Evolutionary conservation across 2,797 vertebrate species (phyloP), one percentile per base, ranked within the genome.

Genomic region (Sciurus vulgaris): DNA sequence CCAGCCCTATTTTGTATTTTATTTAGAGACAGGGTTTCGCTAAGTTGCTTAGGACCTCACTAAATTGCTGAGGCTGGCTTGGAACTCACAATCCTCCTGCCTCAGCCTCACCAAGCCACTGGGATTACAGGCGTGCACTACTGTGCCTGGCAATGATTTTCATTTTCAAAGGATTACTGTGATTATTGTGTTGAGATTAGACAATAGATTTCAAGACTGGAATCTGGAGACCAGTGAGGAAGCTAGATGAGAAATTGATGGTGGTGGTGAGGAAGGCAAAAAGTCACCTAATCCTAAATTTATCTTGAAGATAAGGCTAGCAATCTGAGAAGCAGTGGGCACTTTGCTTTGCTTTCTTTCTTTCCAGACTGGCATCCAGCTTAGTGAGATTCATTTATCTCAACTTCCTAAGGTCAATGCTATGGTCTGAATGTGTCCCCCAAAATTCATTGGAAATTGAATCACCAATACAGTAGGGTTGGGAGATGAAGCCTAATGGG

Each of bases 381-480:
- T 87, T 59, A 90, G 47, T 41, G 22, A 24, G 7, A 89, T 89
- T 93, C 47, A 67, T 26, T 85, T 96, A 70, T 95, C 61, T 87
- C 69, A 44, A 9, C 47, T 79, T 76, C 41, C 17, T 54, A 84
- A 81, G 81, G 30, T 61, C 49, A 93, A 33, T 79, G 59, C 4
- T 61, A 11, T 83, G 47, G 30, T 86, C 47, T 93, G 47, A 73
- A 72, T 56, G 20, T 79, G 33, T 90, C 5, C 20, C 22, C 26
- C 15, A 14, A 74, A 90, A 24, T 86, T 11, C 59, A 63, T 81
- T 67, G 15, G 28, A 63, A 81, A 85, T 14, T 77, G 13, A 78
- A 84, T 78, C 54, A 47, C 26, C 65, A 74, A 38, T 41, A 7
- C 13, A 82, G 15, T 20, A 44, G 17, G 33, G 26, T 47, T 65